phyloP scores from a whole-genome alignment of 2,113 vertebrate genomes.

The Platichthys stellatus region DNA sequence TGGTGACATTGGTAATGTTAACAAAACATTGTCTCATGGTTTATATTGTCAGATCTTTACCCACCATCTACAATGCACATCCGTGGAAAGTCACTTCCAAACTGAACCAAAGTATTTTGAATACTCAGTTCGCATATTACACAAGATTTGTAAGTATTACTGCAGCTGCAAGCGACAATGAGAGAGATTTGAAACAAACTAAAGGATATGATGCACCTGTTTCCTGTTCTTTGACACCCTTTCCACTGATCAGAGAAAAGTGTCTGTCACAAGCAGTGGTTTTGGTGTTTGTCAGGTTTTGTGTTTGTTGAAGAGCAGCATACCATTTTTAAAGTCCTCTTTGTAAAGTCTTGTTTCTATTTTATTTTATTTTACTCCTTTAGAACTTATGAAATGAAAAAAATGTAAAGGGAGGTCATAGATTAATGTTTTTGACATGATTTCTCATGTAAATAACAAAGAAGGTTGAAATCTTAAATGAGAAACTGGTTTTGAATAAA shows the following conservation, averaged over 20 bases:
- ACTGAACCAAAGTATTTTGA: background rate
- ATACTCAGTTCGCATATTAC: background rate
- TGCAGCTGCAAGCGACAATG: conserved; percentile 19
- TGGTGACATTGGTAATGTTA: too few relatives aligned
- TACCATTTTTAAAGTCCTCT: background rate
- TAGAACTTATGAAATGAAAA: conserved; percentile 29
- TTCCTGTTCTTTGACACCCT: conserved; percentile 60
- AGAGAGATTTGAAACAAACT: conserved; percentile 4
- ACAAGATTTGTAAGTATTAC: conserved; percentile 5
- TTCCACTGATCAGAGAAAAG: conserved; percentile 16
- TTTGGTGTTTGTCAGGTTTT: conserved; percentile 13
- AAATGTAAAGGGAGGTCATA: conserved; percentile 6
- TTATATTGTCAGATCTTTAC: background rate
- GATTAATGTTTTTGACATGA: conserved; percentile 18
- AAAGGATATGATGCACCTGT: conserved; percentile 46
- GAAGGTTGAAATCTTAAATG: conserved; percentile 2
- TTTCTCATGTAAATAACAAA: conserved; percentile 13
- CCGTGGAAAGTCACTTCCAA: background rate
- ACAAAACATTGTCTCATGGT: too few relatives aligned
- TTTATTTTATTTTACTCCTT: background rate
- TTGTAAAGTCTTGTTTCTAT: background rate
- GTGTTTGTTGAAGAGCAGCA: conserved; percentile 9
- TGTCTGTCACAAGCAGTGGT: conserved; percentile 21
- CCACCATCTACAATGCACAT: background rate
- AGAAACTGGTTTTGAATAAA: conserved; percentile 53